Evolutionary conservation across 2,888 invertebrate genomes (phyloP).

Genomic region (Dendrolimus pini): DNA sequence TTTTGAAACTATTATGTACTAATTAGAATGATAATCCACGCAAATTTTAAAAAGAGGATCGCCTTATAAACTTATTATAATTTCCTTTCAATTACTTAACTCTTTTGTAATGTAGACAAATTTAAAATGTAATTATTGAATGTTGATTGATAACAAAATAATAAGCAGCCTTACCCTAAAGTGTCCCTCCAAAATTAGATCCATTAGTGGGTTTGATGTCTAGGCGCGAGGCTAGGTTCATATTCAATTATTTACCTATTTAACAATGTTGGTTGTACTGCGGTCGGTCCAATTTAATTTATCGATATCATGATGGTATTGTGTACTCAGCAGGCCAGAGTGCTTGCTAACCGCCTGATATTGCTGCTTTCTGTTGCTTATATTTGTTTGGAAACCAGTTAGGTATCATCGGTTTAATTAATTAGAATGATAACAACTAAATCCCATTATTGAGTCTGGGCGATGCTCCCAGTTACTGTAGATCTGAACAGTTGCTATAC

Average conservation of each 20-base stretch:
- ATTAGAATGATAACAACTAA: too few relatives aligned
- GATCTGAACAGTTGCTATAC: too few relatives aligned
- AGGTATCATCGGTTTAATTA: not conserved
- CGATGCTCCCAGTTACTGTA: too few relatives aligned
- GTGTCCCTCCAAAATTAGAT: constrained; percentile 41
- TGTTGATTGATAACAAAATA: not conserved
- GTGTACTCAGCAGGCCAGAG: constrained; percentile 20
- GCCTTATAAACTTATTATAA: too few relatives aligned
- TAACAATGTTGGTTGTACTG: constrained; percentile 33
- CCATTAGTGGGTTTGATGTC: constrained; percentile 26
- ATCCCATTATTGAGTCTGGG: too few relatives aligned
- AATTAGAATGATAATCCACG: too few relatives aligned
- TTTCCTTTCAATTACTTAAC: too few relatives aligned
- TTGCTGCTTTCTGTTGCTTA: not conserved
- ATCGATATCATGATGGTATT: constrained; percentile 29
- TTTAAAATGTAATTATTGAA: not conserved
- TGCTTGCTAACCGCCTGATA: constrained; percentile 1
- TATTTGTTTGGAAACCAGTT: not conserved
- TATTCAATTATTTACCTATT: constrained; percentile 51
- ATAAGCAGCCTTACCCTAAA: constrained; percentile 13
- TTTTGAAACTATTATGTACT: too few relatives aligned
- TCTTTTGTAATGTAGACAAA: too few relatives aligned
- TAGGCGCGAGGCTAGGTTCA: constrained; percentile 1
- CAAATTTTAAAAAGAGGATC: too few relatives aligned
- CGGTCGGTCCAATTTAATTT: constrained; percentile 60